A percentile compares a stretch with the other conserved stretches of the same genome.
Conservation (phyloP, 2,113 vertebrate species). For the Ornithorhynchus anatinus region DNA sequence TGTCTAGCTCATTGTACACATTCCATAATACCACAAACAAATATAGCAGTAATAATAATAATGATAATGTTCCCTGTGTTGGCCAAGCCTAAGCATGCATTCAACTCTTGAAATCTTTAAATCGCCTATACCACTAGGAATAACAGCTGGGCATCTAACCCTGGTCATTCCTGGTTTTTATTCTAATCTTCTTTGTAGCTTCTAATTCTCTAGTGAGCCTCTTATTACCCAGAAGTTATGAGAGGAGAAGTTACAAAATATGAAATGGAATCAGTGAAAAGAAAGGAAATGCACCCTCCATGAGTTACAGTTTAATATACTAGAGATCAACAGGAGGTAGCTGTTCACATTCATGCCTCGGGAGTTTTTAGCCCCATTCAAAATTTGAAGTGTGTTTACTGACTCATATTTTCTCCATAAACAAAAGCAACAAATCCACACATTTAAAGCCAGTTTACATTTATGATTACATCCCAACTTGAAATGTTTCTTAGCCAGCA, state of each 20-base stretch:
- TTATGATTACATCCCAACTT: conserved; percentile 25
- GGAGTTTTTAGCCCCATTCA: conserved; percentile 27
- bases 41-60: too few relatives aligned
- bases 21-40: too few relatives aligned
- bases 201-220: conserved; percentile 25
- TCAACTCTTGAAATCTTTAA: not conserved
- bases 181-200: conserved; percentile 18
- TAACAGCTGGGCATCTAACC: not conserved
- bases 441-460: conserved; percentile 20
- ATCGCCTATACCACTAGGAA: not conserved
- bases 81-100: too few relatives aligned
- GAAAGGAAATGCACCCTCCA: conserved; percentile 31
- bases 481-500: not conserved
- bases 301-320: conserved; percentile 34
- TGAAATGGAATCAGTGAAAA: conserved; percentile 13
- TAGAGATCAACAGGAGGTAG: conserved; percentile 20
- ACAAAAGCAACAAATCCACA: conserved; percentile 18
- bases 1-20: too few relatives aligned
- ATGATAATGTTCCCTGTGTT: not conserved
- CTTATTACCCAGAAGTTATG: conserved; percentile 29
- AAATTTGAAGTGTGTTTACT: conserved; percentile 48
- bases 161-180: not conserved
- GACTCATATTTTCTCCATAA: conserved; percentile 27
- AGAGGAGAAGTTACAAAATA: conserved; percentile 37
- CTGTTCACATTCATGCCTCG: conserved; percentile 40